These are phyloP conservation scores for Nemotelus nigrinus DNA, from an alignment of 2,888 invertebrate species.

Conservation along the genomic window DNA sequence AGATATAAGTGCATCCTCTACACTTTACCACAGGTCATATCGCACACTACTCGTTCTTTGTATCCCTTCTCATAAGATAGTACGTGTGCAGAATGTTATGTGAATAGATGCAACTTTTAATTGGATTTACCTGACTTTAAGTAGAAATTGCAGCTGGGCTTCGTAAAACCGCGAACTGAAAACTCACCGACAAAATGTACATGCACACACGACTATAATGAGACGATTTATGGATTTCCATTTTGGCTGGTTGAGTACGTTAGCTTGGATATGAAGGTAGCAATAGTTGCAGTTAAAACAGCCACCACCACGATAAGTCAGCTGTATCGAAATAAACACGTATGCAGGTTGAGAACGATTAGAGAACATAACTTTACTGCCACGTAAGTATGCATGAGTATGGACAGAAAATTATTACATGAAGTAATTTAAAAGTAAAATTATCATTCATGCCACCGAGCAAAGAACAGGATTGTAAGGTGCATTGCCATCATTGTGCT, in stretches of 20 bases:
- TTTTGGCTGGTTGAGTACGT: not conserved
- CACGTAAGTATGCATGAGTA: not conserved
- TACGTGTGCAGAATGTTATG: too few species aligned
- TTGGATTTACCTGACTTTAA: constrained; percentile 50
- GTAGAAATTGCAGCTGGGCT: constrained; percentile 45
- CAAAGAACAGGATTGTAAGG: not conserved
- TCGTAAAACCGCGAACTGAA: constrained; percentile 32
- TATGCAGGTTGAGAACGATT: not conserved
- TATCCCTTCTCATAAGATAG: too few species aligned
- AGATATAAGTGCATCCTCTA: too few species aligned
- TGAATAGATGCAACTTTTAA: constrained; percentile 45
- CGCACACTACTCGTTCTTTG: too few species aligned
- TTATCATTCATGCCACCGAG: not conserved
- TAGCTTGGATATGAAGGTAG: not conserved
- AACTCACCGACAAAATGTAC: constrained; percentile 32
- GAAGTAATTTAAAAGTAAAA: not conserved
- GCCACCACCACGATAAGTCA: not conserved
- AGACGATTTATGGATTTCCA: constrained; percentile 40
- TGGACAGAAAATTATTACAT: not conserved
- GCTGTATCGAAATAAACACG: not conserved
- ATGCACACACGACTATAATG: constrained; percentile 32
- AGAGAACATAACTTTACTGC: not conserved
- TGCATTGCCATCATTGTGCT: not conserved
- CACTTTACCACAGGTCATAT: too few species aligned
- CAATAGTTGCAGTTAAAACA: too few species aligned